Conservation (phyloP, 2,113 vertebrate genomes). For the Heptranchias perlo region DNA sequence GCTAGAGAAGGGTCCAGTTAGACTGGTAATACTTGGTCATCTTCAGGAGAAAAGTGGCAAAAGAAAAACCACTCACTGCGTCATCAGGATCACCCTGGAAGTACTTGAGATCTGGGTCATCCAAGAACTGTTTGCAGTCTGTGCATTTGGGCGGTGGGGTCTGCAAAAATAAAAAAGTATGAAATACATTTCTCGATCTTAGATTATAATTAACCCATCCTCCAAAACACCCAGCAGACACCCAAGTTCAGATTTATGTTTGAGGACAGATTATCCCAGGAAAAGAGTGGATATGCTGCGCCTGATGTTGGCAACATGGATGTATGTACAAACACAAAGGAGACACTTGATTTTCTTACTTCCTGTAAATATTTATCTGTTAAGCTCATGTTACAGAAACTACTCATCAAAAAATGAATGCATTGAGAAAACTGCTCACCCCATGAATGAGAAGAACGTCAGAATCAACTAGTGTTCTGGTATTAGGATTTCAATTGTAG, state of each 20-base stretch:
- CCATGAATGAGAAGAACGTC: not conserved
- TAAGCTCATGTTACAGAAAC: not conserved
- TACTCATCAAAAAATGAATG: not conserved
- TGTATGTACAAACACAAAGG: not conserved
- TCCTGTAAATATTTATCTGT: not conserved
- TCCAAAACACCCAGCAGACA: not conserved
- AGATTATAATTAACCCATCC: not conserved
- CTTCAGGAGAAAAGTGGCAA: not conserved
- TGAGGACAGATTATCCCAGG: not conserved
- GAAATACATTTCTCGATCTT: not conserved
- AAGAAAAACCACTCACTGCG: constrained; percentile 58
- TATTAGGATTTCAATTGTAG: not conserved
- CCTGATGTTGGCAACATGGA: not conserved
- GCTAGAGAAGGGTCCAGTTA: not conserved
- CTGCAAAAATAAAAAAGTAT: constrained; percentile 47
- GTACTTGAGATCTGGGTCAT: constrained; percentile 87
- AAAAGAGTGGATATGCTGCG: not conserved
- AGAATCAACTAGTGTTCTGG: not conserved
- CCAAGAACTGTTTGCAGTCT: constrained; percentile 85
- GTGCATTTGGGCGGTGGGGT: constrained; percentile 74
- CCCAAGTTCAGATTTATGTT: not conserved
- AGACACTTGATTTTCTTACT: not conserved
- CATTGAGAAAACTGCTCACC: not conserved
- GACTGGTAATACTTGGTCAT: not conserved
- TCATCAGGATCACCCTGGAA: constrained; percentile 83